Evolutionary conservation across 2,797 vertebrate species (phyloP).

Genomic region (Acanthis flammea): DNA sequence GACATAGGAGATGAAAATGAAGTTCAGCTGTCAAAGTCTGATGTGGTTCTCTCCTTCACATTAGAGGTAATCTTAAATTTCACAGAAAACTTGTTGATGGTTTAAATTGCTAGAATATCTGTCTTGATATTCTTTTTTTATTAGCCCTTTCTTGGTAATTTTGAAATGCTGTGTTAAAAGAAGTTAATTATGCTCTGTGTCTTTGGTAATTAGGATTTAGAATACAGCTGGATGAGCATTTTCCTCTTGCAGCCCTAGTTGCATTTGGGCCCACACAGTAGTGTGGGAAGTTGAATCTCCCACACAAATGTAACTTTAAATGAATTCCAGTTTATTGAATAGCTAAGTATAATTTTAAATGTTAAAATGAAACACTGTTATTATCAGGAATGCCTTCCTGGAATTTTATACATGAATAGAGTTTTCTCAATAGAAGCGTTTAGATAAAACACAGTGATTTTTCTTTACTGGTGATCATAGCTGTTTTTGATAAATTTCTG

Average conservation of each 20-base stretch:
- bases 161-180: neutral
- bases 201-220: neutral
- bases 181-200: neutral
- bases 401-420: neutral
- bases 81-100: neutral
- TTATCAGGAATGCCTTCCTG: neutral
- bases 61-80: constrained; percentile 83
- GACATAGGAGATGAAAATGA: constrained; percentile 93
- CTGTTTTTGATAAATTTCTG: neutral
- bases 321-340: neutral
- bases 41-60: constrained; percentile 91
- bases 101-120: neutral
- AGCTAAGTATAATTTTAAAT: neutral
- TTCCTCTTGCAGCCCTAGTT: neutral
- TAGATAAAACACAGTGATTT: neutral
- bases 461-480: neutral
- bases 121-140: neutral
- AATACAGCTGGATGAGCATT: neutral
- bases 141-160: neutral
- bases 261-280: neutral
- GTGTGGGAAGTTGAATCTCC: neutral
- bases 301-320: neutral
- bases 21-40: constrained; percentile 89
- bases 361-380: neutral
- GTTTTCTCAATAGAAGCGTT: neutral